Percentiles rank a stretch among this genome's conserved stretches.
Evolutionary conservation across 1,140 invertebrate species (phyloP).

Genomic region (Musca vetustissima): DNA sequence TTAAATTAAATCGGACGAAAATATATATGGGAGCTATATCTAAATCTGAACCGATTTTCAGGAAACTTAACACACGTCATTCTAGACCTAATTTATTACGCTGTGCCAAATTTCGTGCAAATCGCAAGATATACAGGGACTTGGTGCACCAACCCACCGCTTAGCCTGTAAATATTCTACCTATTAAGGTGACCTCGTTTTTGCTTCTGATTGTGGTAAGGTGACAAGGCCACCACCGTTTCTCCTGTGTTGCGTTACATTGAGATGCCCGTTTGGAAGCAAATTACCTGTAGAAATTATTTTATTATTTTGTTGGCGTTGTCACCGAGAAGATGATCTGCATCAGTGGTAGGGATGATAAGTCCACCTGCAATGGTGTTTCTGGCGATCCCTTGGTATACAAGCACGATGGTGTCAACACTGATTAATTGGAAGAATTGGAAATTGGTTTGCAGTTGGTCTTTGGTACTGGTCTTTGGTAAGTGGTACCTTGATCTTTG

Average conservation of each 20-base stretch:
- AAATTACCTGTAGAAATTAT: constrained; percentile 61
- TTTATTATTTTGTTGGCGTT: constrained; percentile 61
- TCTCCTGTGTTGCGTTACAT: constrained; percentile 49
- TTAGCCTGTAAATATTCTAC: constrained; percentile 22
- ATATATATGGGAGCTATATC: too few species aligned
- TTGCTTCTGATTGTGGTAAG: constrained; percentile 44
- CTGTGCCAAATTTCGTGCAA: too few species aligned
- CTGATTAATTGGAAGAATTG: too few species aligned
- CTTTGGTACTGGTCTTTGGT: constrained; percentile 37
- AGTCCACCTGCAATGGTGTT: constrained; percentile 56
- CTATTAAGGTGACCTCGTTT: constrained; percentile 35
- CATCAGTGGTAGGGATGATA: constrained; percentile 53
- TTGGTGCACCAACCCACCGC: too few species aligned
- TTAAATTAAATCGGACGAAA: too few species aligned
- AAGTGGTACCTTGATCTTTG: constrained; percentile 48
- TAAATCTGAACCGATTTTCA: too few species aligned
- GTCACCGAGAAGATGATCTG: constrained; percentile 57
- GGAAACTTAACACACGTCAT: too few species aligned
- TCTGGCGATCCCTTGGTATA: constrained; percentile 58
- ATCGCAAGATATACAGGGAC: too few species aligned
- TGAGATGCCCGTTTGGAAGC: constrained; percentile 60
- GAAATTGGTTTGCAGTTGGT: constrained; percentile 40
- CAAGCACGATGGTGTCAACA: background rate
- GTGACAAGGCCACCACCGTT: background rate
- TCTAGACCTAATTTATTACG: too few species aligned